Evolutionary conservation across 2,113 vertebrate genomes (phyloP).

Genomic region (Erythrocercus mccallii): DNA sequence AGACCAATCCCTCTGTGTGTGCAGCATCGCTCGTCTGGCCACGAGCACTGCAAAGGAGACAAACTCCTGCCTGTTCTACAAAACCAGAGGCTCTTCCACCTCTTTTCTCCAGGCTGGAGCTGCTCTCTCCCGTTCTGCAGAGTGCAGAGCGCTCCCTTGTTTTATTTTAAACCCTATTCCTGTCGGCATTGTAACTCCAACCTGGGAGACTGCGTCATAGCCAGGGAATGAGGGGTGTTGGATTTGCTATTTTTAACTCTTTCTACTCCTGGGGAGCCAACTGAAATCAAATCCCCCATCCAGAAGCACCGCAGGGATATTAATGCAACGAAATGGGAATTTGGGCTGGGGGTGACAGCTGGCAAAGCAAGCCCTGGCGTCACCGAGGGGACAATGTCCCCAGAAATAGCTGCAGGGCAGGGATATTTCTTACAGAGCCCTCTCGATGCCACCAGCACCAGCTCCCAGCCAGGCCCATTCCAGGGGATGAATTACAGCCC

Average conservation of each 20-base stretch:
- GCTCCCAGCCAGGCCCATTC: neutral
- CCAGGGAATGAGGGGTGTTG: conserved; percentile 35
- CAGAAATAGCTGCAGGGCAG: conserved; percentile 21
- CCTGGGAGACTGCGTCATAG: conserved; percentile 21
- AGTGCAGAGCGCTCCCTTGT: neutral
- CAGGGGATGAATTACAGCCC: conserved; percentile 17
- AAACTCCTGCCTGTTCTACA: neutral
- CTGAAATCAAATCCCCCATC: conserved; percentile 26
- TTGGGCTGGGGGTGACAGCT: conserved; percentile 37
- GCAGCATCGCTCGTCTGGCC: neutral
- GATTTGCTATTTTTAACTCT: conserved; percentile 54
- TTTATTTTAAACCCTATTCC: conserved; percentile 44
- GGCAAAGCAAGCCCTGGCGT: neutral
- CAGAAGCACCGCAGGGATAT: neutral
- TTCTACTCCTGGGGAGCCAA: neutral
- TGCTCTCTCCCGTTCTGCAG: neutral
- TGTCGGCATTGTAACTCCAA: conserved; percentile 26
- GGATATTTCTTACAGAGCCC: conserved; percentile 7
- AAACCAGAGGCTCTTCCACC: neutral
- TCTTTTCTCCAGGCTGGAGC: neutral
- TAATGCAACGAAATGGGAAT: conserved; percentile 21
- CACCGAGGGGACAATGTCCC: conserved; percentile 25
- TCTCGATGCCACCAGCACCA: neutral
- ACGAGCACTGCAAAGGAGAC: neutral
- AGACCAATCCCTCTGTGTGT: neutral